These are phyloP conservation scores for Seira musarum DNA, from an alignment of 2,888 invertebrate genomes.

Conservation along the genomic window DNA sequence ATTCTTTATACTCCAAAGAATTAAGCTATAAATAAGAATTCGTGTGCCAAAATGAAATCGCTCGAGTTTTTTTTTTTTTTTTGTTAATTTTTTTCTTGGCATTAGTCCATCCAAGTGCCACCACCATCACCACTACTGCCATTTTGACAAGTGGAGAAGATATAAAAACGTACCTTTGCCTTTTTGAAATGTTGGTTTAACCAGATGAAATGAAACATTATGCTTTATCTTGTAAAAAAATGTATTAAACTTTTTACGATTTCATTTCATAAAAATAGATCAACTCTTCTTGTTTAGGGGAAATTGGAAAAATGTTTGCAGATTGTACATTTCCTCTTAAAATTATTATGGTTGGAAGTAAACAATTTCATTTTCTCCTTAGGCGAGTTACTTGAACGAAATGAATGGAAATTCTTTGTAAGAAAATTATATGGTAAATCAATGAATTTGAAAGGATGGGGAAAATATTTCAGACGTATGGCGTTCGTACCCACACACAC, in stretches of 20 bases:
- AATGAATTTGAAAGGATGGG: conserved; percentile 12
- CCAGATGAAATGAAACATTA: conserved; percentile 29
- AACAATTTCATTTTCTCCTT: background rate
- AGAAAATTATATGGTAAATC: conserved; percentile 4
- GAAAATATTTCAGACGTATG: background rate
- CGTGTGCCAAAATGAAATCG: conserved; percentile 45
- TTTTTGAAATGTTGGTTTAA: conserved; percentile 19
- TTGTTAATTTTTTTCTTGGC: conserved; percentile 43
- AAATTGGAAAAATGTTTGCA: background rate
- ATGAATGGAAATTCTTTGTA: background rate
- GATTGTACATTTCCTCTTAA: background rate
- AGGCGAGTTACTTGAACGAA: background rate
- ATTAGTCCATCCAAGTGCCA: conserved; percentile 39
- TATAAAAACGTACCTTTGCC: background rate
- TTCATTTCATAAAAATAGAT: background rate
- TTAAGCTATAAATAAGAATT: conserved; percentile 44
- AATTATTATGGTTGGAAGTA: background rate
- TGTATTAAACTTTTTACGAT: background rate
- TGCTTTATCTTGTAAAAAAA: background rate
- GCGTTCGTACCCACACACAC: background rate
- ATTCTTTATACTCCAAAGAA: conserved; percentile 30
- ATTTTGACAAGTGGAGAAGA: conserved; percentile 43
- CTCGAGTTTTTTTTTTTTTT: conserved; percentile 25
- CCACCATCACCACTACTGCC: no score
- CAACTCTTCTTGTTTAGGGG: background rate